A percentile compares a stretch with the other conserved stretches of the same genome.
Conservation (phyloP, 2,797 vertebrate genomes). For the Phrynocephalus guinanensis region DNA sequence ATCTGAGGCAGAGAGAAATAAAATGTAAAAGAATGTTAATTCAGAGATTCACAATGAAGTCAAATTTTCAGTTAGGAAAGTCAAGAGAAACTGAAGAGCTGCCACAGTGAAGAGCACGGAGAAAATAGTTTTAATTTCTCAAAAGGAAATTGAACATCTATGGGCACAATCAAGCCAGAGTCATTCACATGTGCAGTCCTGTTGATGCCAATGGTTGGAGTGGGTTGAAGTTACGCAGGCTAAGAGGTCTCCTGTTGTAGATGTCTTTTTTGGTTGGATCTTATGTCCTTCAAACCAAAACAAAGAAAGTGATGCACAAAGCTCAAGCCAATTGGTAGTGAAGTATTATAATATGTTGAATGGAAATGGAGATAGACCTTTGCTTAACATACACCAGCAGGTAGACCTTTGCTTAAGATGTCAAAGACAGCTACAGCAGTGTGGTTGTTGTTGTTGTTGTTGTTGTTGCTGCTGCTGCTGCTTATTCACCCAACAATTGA, state of each 20-base stretch:
- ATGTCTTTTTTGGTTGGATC: not conserved
- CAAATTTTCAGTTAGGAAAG: not conserved
- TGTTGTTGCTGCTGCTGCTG: too few relatives aligned
- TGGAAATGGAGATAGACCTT: not conserved
- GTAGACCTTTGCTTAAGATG: not conserved
- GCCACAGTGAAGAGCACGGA: not conserved
- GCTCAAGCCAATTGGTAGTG: slow-evolving; percentile 23
- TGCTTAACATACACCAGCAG: not conserved
- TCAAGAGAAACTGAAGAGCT: not conserved
- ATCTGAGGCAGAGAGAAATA: not conserved
- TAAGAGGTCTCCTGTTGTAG: not conserved
- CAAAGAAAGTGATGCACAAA: not conserved
- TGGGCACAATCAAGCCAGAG: not conserved
- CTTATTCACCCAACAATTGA: too few relatives aligned
- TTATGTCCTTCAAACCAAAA: not conserved
- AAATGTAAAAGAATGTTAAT: not conserved
- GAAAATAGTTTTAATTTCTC: slow-evolving; percentile 4
- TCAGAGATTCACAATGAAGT: not conserved
- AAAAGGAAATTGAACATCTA: slow-evolving; percentile 5
- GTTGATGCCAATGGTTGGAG: not conserved
- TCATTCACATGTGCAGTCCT: not conserved
- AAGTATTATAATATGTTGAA: slow-evolving; percentile 13
- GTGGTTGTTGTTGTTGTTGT: too few relatives aligned
- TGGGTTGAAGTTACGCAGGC: not conserved
- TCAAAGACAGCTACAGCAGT: slow-evolving; percentile 19